Conservation (phyloP, 2,888 invertebrate species). For the Timema podura region DNA sequence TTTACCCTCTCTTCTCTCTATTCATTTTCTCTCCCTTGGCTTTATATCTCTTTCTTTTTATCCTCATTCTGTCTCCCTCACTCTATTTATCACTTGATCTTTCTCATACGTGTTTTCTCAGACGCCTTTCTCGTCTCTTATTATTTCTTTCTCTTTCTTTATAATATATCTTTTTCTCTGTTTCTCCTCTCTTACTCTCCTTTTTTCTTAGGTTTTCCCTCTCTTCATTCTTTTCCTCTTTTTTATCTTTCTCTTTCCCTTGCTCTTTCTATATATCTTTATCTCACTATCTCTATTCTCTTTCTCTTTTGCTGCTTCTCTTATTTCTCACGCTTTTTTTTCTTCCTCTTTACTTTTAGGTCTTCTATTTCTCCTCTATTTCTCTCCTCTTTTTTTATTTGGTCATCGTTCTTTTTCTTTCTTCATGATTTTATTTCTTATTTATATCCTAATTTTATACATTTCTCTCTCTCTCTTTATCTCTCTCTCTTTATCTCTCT, state of each 20-base stretch:
- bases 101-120: no score
- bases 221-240: not conserved
- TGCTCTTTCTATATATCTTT: not conserved
- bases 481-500: no score
- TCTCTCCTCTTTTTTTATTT: not conserved
- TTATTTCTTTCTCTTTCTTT: not conserved
- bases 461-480: no score
- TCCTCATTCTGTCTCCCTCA: no score
- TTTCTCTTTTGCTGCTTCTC: not conserved
- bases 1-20: no score
- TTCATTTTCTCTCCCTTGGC: no score
- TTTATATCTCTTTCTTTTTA: no score
- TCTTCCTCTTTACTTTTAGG: not conserved
- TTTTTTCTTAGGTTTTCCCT: not conserved
- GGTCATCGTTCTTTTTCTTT: not conserved
- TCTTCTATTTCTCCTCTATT: not conserved
- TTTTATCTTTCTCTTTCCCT: not conserved
- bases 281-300: not conserved
- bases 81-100: no score
- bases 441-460: no score
- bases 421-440: not conserved
- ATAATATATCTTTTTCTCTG: not conserved
- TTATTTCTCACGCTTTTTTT: not conserved
- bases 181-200: slow-evolving; percentile 1
- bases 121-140: no score